These are phyloP conservation scores for Enteromius argenteus DNA, from an alignment of 2,797 vertebrate genomes.

Conservation along the genomic window DNA sequence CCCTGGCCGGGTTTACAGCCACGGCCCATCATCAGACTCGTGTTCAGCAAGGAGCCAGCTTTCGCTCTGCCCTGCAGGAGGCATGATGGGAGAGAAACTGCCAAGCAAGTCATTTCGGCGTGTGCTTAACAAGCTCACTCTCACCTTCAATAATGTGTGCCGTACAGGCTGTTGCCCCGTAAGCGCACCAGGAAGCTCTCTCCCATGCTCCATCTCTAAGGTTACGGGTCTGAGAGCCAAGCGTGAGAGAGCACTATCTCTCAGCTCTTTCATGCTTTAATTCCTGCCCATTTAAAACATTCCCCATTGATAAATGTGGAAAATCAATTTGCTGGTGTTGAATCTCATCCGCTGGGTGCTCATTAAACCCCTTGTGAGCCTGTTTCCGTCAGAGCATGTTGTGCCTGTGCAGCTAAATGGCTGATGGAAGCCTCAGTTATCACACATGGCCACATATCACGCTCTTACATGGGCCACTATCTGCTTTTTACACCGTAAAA, in stretches of 20 bases:
- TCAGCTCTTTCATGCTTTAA: constrained; percentile 49
- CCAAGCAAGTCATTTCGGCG: constrained; percentile 32
- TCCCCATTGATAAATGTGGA: constrained; percentile 71
- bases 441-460: constrained; percentile 62
- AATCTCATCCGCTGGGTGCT: constrained; percentile 64
- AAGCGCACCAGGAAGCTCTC: constrained; percentile 9
- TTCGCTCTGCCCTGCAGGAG: constrained; percentile 45
- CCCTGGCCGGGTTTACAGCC: constrained; percentile 42
- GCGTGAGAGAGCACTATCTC: constrained; percentile 46
- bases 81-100: constrained; percentile 40
- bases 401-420: constrained; percentile 70
- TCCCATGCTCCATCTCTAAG: constrained; percentile 26
- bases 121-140: constrained; percentile 56
- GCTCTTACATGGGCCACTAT: constrained; percentile 10
- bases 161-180: constrained; percentile 11
- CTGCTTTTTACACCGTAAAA: constrained; percentile 16
- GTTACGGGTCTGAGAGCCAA: constrained; percentile 23
- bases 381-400: constrained; percentile 70
- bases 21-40: constrained; percentile 60
- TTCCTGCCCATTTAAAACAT: constrained; percentile 72
- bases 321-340: constrained; percentile 72
- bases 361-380: constrained; percentile 75
- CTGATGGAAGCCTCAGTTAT: constrained; percentile 63
- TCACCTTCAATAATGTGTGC: constrained; percentile 35
- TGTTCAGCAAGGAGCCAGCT: constrained; percentile 51